phyloP scores from a whole-genome alignment of 2,113 vertebrate genomes.

The Fregetta grallaria region DNA sequence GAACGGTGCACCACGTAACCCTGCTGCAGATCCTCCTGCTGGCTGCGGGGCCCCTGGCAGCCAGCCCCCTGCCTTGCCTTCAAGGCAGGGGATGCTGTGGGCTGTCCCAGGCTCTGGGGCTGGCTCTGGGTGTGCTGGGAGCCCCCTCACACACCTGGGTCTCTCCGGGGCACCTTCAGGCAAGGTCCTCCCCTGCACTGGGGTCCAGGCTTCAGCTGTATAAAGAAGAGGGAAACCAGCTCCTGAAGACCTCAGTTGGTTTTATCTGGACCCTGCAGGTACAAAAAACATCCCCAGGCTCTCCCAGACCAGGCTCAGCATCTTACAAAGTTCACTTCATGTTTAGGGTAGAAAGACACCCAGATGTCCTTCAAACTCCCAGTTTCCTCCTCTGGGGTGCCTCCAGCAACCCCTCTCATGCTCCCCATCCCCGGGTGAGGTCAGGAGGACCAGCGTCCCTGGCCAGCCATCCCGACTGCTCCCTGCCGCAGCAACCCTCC shows the following conservation, averaged over 20 bases:
- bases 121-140: background rate
- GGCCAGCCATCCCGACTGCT: background rate
- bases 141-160: background rate
- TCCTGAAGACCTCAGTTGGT: background rate
- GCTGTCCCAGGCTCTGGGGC: background rate
- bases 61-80: background rate
- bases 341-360: background rate
- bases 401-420: background rate
- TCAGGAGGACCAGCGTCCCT: background rate
- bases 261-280: background rate
- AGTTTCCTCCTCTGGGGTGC: background rate
- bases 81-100: rapidly evolving
- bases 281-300: background rate
- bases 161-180: background rate
- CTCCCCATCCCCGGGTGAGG: background rate
- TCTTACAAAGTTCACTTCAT: background rate
- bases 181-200: background rate
- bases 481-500: background rate
- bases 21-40: background rate
- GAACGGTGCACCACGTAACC: background rate
- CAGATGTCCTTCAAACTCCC: background rate
- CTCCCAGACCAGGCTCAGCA: background rate
- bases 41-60: background rate
- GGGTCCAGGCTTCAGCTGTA: background rate
- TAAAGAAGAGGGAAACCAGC: background rate